phyloP scores from a whole-genome alignment of 1,140 invertebrate genomes.

The Lamellibrachia luymesi region DNA sequence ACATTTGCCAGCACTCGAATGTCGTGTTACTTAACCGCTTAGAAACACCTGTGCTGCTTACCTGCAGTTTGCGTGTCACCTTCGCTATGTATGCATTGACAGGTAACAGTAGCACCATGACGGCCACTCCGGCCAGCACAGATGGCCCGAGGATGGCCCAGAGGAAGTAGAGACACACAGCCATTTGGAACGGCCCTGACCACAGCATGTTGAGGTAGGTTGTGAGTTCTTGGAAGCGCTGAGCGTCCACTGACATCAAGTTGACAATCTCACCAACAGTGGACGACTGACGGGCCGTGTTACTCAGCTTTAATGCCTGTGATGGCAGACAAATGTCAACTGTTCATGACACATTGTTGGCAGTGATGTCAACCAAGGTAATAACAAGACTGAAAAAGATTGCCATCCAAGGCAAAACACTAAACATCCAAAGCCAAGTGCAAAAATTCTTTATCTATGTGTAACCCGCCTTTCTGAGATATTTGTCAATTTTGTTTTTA shows the following conservation, averaged over 20 bases:
- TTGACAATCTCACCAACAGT: conserved; percentile 61
- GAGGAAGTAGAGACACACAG: conserved; percentile 78
- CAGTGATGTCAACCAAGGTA: no score
- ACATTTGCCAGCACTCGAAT: no score
- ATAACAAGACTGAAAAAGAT: no score
- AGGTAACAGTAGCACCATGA: conserved; percentile 57
- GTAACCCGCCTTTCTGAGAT: no score
- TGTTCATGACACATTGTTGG: no score
- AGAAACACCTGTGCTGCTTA: not conserved
- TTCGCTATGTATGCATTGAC: conserved; percentile 86
- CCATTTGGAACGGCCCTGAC: conserved; percentile 76
- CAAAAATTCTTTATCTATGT: no score
- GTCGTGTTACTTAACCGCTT: no score
- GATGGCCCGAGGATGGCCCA: conserved; percentile 67
- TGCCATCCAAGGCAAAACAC: no score
- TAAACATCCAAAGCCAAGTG: no score
- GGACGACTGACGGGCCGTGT: conserved; percentile 3
- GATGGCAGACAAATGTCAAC: not conserved
- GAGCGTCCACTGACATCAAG: conserved; percentile 59
- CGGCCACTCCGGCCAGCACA: conserved; percentile 43
- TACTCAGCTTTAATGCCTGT: conserved; percentile 15
- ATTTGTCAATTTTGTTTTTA: no score
- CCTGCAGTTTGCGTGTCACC: conserved; percentile 66
- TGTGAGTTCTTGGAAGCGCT: conserved; percentile 48
- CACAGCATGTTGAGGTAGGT: conserved; percentile 88